A percentile compares a stretch with the other conserved stretches of the same genome.
Conservation (phyloP, 2,797 vertebrate genomes). For the Sebastes matsubarae region DNA sequence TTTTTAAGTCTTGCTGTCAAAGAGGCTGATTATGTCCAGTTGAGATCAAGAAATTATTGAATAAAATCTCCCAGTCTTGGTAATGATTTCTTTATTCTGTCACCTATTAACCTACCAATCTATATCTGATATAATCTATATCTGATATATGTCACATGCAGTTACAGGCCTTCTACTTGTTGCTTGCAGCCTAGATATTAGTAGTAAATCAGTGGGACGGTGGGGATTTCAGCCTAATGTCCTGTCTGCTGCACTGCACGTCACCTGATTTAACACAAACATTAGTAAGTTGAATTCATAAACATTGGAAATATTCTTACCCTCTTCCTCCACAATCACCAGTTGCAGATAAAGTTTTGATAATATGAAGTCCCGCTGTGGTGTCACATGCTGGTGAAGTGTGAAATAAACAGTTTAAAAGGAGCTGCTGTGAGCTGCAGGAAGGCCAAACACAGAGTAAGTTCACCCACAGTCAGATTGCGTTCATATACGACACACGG, state of each 20-base stretch:
- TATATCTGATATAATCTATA: too few species aligned
- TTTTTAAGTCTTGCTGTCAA: neutral
- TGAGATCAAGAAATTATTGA: neutral
- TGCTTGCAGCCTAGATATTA: neutral
- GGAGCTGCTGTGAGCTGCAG: neutral
- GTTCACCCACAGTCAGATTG: neutral
- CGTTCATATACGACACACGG: neutral
- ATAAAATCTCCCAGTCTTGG: neutral
- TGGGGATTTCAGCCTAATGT: neutral
- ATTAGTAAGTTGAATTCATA: neutral
- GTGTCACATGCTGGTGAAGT: neutral
- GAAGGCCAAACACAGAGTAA: neutral
- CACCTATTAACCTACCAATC: slow-evolving; percentile 6
- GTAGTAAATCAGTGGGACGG: neutral
- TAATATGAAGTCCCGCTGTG: neutral
- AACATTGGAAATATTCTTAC: slow-evolving; percentile 17
- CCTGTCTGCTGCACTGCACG: neutral
- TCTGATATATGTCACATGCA: neutral
- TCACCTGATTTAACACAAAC: neutral
- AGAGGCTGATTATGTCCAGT: neutral
- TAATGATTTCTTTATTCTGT: neutral
- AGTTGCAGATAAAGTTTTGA: slow-evolving; percentile 27
- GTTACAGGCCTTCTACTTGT: slow-evolving; percentile 16
- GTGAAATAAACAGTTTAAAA: neutral
- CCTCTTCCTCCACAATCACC: slow-evolving; percentile 12